Evolutionary conservation across 1,140 invertebrate genomes (phyloP), one percentile per base, ranked within the genome.

Genomic region (Drosophila micromelanica): DNA sequence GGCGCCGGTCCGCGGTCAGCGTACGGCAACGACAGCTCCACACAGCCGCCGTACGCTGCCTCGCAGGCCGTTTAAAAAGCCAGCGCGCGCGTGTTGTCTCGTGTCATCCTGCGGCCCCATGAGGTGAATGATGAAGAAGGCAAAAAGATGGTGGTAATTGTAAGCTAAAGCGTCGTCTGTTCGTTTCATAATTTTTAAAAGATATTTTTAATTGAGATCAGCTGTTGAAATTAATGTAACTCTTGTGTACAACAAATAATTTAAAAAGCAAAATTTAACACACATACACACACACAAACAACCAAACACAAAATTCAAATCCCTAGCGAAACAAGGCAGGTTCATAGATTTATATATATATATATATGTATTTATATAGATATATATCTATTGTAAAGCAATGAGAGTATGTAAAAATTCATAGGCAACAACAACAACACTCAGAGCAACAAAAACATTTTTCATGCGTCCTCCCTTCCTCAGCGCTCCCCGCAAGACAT

Each of bases 151-250:
- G 81, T 90, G 71, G 80, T 91, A 82, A 89, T 81, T 86, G 80
- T 91, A 91, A 91, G 90, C 80, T 91, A 90, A 90, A 90, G 80
- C 90, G 80, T 91, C 85, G 80, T 90, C 85, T 90, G 79, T 90
- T 91, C 90, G 80, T 90, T 91, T 84, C 78, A 77, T 75, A 46
- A 63, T 78, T 78, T 68, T 75, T 67, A 65, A 63, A 59, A 42
- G 35, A 71, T 71, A 71, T 51, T 74, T 75, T 74, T 63, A 89
- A 82, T 86, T 84, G 65, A 82, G 84, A 82, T 89, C 76, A 90
- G 82, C 87, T 90, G 87, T 90, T 90, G 80, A 90, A 90, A 89
- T 91, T 75, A 81, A 78, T 87, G 85, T 76, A 80, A 57, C 40
- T 57, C 76, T 86, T 80, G 73, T 86, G 82, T 87, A 86, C 54